phyloP scores from a whole-genome alignment of 2,797 vertebrate genomes.

The Varecia variegata region DNA sequence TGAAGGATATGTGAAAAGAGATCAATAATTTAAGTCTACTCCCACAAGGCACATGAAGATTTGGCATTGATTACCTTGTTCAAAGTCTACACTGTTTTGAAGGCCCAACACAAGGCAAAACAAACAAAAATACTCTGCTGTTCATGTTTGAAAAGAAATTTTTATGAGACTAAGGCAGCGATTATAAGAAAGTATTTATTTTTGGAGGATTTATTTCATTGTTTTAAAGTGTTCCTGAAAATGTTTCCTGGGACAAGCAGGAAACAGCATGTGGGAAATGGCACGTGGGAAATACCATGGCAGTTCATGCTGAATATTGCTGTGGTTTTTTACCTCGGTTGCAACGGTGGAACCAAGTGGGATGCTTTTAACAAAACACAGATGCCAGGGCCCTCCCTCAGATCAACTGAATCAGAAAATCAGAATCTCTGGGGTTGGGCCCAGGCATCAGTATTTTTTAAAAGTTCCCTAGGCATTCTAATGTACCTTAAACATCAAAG shows the following conservation, averaged over 20 bases:
- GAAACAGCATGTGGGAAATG: neutral
- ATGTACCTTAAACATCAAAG: neutral
- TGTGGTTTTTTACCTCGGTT: neutral
- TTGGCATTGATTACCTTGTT: neutral
- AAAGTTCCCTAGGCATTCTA: neutral
- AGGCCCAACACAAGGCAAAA: neutral
- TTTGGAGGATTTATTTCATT: conserved; percentile 3
- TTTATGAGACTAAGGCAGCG: neutral
- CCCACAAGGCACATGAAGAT: neutral
- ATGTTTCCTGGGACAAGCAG: neutral
- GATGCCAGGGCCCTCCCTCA: neutral
- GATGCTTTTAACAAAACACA: neutral
- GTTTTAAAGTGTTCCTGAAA: conserved; percentile 11
- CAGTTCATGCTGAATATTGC: neutral
- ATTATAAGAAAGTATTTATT: neutral
- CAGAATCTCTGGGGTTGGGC: neutral
- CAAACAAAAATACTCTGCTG: neutral
- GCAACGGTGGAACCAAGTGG: neutral
- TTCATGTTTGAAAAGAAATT: neutral
- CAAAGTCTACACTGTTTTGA: neutral
- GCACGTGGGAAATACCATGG: neutral
- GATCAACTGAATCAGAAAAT: neutral
- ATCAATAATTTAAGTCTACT: neutral
- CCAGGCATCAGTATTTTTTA: neutral
- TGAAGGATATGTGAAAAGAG: neutral